Conservation (phyloP, 1,140 invertebrate species). For the Solenopsis invicta region DNA sequence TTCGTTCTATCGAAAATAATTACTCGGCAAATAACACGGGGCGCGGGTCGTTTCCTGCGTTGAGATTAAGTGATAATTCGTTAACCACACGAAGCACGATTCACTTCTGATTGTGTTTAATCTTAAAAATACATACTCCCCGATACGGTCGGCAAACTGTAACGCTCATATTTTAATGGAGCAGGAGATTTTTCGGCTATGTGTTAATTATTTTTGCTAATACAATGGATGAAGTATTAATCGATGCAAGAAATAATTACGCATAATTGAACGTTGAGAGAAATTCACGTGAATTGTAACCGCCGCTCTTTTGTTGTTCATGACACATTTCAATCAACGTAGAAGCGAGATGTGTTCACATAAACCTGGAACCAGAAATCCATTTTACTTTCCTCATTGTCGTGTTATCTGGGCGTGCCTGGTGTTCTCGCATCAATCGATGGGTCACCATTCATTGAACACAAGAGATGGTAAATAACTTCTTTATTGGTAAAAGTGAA, state of each 20-base stretch:
- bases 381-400: conserved; percentile 33
- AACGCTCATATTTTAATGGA: background rate
- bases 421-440: conserved; percentile 38
- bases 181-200: background rate
- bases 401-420: conserved; percentile 25
- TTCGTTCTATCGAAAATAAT: conserved; percentile 75
- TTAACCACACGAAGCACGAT: conserved; percentile 41
- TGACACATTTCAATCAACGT: conserved; percentile 30
- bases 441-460: conserved; percentile 19
- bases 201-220: background rate
- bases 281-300: background rate
- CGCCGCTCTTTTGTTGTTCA: background rate
- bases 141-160: background rate
- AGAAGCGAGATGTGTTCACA: conserved; percentile 16
- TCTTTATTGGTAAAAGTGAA: conserved; percentile 57
- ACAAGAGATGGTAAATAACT: conserved; percentile 45
- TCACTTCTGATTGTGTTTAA: conserved; percentile 24
- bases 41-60: conserved; percentile 1
- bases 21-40: conserved; percentile 68
- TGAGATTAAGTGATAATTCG: conserved; percentile 72
- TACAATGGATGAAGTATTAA: background rate
- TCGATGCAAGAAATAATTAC: conserved; percentile 2
- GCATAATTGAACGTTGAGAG: background rate
- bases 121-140: conserved; percentile 24
- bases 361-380: conserved; percentile 30